phyloP scores from a whole-genome alignment of 2,888 invertebrate genomes.

The Phasia obesa region DNA sequence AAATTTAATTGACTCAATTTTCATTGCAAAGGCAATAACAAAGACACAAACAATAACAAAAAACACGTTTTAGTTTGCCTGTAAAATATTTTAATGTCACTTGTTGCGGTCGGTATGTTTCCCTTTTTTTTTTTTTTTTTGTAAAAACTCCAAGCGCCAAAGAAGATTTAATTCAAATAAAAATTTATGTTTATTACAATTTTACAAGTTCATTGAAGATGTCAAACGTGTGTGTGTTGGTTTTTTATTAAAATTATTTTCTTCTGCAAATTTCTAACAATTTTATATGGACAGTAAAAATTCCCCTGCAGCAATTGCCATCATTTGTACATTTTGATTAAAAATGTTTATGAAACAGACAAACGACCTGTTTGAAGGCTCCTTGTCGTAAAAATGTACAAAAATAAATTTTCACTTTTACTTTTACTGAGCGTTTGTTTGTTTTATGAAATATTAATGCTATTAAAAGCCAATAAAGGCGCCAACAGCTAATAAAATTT shows the following conservation, averaged over 20 bases:
- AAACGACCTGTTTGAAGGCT: slow-evolving; percentile 6
- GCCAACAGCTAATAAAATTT: no score
- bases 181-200: slow-evolving; percentile 43
- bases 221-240: slow-evolving; percentile 8
- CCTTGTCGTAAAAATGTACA: slow-evolving; percentile 48
- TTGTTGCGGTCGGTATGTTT: slow-evolving; percentile 44
- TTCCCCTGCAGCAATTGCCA: slow-evolving; percentile 5
- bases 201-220: slow-evolving; percentile 45
- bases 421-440: slow-evolving; percentile 56
- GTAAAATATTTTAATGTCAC: slow-evolving; percentile 13
- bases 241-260: slow-evolving; percentile 9
- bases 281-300: slow-evolving; percentile 33
- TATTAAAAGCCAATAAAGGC: no score
- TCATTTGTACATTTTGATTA: slow-evolving; percentile 28
- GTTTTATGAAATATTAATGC: not conserved
- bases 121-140: slow-evolving; percentile 22
- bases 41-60: slow-evolving; percentile 7
- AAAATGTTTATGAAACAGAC: slow-evolving; percentile 32
- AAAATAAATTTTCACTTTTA: slow-evolving; percentile 58
- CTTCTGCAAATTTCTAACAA: slow-evolving; percentile 2
- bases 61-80: slow-evolving; percentile 13
- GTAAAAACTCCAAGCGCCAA: not conserved
- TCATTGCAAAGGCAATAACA: not conserved
- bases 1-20: not conserved
- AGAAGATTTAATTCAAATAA: slow-evolving; percentile 25